Conservation (phyloP, 37 sponge, comb jelly and placozoan genomes). For the Oopsacas minuta region DNA sequence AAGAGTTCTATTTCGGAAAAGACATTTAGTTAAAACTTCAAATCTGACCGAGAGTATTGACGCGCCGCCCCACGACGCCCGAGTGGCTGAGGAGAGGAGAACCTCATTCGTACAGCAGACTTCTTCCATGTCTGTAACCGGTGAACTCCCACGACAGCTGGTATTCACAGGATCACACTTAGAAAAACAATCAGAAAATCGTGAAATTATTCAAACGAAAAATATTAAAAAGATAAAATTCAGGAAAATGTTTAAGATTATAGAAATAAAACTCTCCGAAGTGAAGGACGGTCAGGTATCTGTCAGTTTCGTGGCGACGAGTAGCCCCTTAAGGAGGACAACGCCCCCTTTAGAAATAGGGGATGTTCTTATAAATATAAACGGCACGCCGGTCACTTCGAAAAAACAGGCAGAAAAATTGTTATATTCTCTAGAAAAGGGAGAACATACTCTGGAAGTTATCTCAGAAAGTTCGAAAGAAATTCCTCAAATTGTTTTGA, state of each 20-base stretch:
- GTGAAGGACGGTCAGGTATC: background rate
- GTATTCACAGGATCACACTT: background rate
- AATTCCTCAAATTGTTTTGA: background rate
- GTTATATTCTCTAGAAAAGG: background rate
- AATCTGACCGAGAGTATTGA: background rate
- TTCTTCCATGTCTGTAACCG: slow-evolving; percentile 1
- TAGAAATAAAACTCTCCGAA: background rate
- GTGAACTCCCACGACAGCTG: background rate
- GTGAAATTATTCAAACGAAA: background rate
- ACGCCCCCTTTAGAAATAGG: background rate
- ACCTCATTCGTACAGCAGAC: background rate
- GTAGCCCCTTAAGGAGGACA: background rate
- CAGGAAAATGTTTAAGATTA: background rate
- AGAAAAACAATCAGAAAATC: background rate
- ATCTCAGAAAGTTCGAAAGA: background rate
- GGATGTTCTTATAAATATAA: background rate
- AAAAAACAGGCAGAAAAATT: slow-evolving; percentile 12
- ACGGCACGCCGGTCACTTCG: background rate
- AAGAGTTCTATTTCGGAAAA: background rate
- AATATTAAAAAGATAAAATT: background rate
- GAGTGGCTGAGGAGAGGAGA: background rate
- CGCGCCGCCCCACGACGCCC: background rate
- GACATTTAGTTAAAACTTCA: background rate
- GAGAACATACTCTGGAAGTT: background rate
- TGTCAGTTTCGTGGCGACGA: background rate